Evolutionary conservation across 2,797 vertebrate genomes (phyloP), one percentile per base, ranked within the genome.

Genomic region (Caiman crocodilus): DNA sequence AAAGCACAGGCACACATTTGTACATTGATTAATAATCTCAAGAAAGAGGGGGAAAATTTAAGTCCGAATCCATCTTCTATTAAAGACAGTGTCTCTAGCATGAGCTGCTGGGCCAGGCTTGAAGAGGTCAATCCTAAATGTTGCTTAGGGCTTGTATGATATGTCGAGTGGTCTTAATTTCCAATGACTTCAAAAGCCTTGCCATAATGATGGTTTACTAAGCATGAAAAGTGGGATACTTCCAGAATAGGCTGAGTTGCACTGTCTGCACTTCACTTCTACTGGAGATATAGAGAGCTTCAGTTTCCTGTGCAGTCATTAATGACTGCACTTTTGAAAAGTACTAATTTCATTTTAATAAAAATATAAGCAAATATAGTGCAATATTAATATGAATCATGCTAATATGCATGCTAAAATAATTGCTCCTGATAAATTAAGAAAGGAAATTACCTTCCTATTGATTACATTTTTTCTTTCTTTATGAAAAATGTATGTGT

Each of bases 311-410:
- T 5, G 5, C 25, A 42, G 7, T 71, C 79, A 4, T 60, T 8
- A 75, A 93, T 32, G 35, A 63, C 75, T n/a, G 84, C 87, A 78
- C 25, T 1, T 1, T 3, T 91, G 18, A 75, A 2, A 75, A 75
- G 35, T 18, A 59, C 28, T 71, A 28, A 83, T 60, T 73, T 75
- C 84, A 67, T 1, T 81, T 5, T 83, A 79, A 73, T 21, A 73
- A 73, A 73, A 81, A 30, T 90, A 57, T 77, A 79, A 84, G 16
- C 3, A 88, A 28, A 76, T 0, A 8, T 50, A 6, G 84, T 96
- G 92, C 89, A 96, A 88, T 96, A 84, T 58, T 61, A 85, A n/a
- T 81, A 80, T 17, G 4, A 90, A 71, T 88, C 2, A 75, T 94
- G 73, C 57, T 92, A 77, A 88, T 92, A 32, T 26, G 14, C 3